Evolutionary conservation across 2,888 invertebrate genomes (phyloP).

Genomic region (Papilio demoleus): DNA sequence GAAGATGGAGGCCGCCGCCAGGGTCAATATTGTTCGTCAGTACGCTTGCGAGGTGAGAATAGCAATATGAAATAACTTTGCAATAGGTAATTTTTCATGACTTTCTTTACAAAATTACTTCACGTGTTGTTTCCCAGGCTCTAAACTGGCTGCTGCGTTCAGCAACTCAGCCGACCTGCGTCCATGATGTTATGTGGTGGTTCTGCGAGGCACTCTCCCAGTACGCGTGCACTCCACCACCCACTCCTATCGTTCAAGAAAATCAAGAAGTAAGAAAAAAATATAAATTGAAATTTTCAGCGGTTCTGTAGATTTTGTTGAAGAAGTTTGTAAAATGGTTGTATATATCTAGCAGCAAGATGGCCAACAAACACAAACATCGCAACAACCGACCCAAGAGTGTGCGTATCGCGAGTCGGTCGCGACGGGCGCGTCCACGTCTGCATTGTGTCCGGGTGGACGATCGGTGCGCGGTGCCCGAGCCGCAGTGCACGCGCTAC

Average conservation of each 20-base stretch:
- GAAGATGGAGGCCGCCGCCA: slow-evolving; percentile 94
- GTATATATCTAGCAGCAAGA: slow-evolving; percentile 9
- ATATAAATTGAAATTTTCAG: not conserved
- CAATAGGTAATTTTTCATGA: no score
- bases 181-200: slow-evolving; percentile 99
- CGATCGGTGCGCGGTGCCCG: slow-evolving; percentile 73
- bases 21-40: slow-evolving; percentile 91
- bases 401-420: slow-evolving; percentile 46
- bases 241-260: slow-evolving; percentile 58
- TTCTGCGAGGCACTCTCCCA: slow-evolving; percentile 93
- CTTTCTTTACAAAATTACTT: no score
- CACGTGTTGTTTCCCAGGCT: slow-evolving; percentile 80
- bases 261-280: slow-evolving; percentile 63
- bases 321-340: not conserved
- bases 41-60: slow-evolving; percentile 91
- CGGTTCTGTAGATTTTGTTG: no score
- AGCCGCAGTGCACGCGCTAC: slow-evolving; percentile 91
- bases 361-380: slow-evolving; percentile 1
- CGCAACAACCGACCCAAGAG: slow-evolving; percentile 55
- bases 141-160: slow-evolving; percentile 97
- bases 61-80: no score
- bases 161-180: slow-evolving; percentile 94
- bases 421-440: slow-evolving; percentile 61
- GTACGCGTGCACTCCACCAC: slow-evolving; percentile 65
- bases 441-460: slow-evolving; percentile 73